Base-by-base conservation (phyloP, 1,140 invertebrate species). In the Heliconius eleuchia region DNA sequence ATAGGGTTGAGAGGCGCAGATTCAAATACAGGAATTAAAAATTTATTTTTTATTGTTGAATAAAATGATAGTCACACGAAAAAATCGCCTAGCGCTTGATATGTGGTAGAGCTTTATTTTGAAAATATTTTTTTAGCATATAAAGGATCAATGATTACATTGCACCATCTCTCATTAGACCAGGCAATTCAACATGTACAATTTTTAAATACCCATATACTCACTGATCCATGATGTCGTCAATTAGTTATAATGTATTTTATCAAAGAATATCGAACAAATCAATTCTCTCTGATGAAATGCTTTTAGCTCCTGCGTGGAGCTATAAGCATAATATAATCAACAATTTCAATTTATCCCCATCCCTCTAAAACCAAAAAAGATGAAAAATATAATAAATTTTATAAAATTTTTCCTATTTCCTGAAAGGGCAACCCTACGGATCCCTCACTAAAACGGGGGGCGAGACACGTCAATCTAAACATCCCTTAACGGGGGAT, bases 381-480 rank as follows among this genome's bases (percentile, higher is more conserved):
- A 55, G 2, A 3, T 60, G n/a, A 60, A 60, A 60, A 11, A 60
- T 60, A n/a, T 2, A 66, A 66, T 0, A 66, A 30, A 1, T 16
- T 8, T 23, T 30, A 27, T 13, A 66, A 30, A 66, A 13, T 4
- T 66, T 66, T 66, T 66, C 27, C 23, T 9, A 66, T 66, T 27
- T 66, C 27, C 60, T 16, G 60, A 66, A 30, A 39, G 1, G 70
- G 0, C 88, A 89, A 78, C 88, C 86, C 89, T 89, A 86, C 72
- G 16, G 57, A n/a, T 76, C 80, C 89, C 86, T 72, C 76, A 73
- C 83, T 66, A 66, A 27, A 66, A 11, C 9, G 78, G 23, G 86
- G 87, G 87, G 88, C 80, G 85, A 82, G 77, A 73, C 74, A 80
- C 84, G 91, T 93, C 91, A 93, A 91, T 93, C 91, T 91, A 91